These are phyloP conservation scores for Tolmerus cingulatus DNA, from an alignment of 2,888 invertebrate genomes.

Conservation along the genomic window DNA sequence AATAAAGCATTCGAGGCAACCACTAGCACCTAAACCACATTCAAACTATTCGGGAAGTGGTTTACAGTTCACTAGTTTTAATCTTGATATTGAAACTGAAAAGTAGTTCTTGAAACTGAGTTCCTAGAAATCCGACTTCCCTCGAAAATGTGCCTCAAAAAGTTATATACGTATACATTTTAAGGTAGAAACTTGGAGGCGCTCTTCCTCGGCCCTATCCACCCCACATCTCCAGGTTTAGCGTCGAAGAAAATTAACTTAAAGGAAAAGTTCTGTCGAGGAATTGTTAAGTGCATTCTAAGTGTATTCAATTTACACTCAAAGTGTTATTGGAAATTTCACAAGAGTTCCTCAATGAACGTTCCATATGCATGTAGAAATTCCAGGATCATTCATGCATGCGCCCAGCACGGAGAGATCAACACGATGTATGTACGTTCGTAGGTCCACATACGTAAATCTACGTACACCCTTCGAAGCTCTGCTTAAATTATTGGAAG, in stretches of 20 bases:
- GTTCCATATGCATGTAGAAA: not conserved
- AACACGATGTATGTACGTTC: not conserved
- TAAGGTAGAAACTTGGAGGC: not conserved
- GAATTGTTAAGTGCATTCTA: not conserved
- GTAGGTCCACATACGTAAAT: not conserved
- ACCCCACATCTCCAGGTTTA: not conserved
- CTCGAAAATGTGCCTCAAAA: not conserved
- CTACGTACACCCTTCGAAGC: not conserved
- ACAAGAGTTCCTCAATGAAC: not conserved
- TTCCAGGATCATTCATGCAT: not conserved
- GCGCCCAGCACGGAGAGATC: not conserved
- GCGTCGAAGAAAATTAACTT: not conserved
- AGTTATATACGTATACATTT: not conserved
- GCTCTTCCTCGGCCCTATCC: not conserved
- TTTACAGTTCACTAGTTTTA: not conserved
- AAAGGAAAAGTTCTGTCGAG: not conserved
- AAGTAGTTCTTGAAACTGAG: not conserved
- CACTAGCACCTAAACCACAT: not conserved
- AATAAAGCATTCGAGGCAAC: not conserved
- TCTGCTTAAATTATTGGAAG: not conserved
- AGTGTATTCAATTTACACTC: not conserved
- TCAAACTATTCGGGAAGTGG: not conserved
- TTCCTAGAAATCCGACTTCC: not conserved
- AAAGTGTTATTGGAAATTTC: not conserved
- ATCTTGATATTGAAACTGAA: not conserved